Percentiles rank a stretch among this genome's conserved stretches.
Conservation (phyloP, 2,888 invertebrate genomes). For the Panopea generosa region DNA sequence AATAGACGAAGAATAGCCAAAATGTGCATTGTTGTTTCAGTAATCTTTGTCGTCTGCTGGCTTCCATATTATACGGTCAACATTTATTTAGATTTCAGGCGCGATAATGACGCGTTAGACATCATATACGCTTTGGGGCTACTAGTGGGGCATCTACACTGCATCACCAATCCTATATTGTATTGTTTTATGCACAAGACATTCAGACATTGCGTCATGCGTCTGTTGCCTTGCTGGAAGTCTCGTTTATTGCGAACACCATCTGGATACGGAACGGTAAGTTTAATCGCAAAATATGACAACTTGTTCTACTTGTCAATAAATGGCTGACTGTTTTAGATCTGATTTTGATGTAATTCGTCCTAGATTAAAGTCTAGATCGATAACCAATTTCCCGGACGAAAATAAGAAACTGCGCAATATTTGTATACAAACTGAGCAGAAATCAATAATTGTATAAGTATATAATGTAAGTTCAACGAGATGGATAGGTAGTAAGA, state of each 20-base stretch:
- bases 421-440: no score
- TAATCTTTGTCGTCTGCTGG: conserved; percentile 92
- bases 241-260: conserved; percentile 20
- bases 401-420: no score
- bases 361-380: neutral
- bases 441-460: no score
- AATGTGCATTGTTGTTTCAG: conserved; percentile 90
- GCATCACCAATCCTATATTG: conserved; percentile 91
- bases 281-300: conserved; percentile 1
- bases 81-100: conserved; percentile 88
- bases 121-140: conserved; percentile 89
- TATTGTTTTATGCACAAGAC: conserved; percentile 91
- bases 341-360: neutral
- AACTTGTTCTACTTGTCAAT: no score
- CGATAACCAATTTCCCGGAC: no score
- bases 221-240: conserved; percentile 59
- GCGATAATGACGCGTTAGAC: conserved; percentile 85
- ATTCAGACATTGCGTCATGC: conserved; percentile 85
- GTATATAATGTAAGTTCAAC: no score
- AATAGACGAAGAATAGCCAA: conserved; percentile 91
- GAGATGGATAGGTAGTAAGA: no score
- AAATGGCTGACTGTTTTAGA: neutral
- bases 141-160: conserved; percentile 91
- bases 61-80: conserved; percentile 91
- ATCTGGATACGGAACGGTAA: conserved; percentile 56